These are phyloP conservation scores for Ichneumoninae sp. DNA, from an alignment of 2,888 invertebrate genomes.

Conservation along the genomic window DNA sequence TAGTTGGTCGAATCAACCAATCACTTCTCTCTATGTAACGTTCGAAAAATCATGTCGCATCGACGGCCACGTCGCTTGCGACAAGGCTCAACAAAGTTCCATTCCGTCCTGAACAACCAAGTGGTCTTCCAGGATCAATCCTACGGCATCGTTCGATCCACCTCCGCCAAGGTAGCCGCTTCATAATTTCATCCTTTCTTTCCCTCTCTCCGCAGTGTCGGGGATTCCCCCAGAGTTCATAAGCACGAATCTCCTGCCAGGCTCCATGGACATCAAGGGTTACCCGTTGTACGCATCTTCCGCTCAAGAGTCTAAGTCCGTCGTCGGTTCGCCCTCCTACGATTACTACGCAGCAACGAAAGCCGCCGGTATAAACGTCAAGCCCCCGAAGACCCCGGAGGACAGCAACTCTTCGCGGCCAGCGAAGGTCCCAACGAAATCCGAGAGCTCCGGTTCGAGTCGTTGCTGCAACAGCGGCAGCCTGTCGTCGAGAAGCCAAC, in stretches of 20 bases:
- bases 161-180: no score
- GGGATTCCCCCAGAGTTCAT: slow-evolving; percentile 83
- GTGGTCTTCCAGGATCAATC: no score
- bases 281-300: slow-evolving; percentile 80
- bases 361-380: slow-evolving; percentile 83
- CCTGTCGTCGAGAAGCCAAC: slow-evolving; percentile 78
- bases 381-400: slow-evolving; percentile 86
- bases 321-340: slow-evolving; percentile 80
- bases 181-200: neutral
- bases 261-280: slow-evolving; percentile 81
- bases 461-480: slow-evolving; percentile 83
- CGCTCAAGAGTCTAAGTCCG: slow-evolving; percentile 80
- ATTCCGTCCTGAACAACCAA: no score
- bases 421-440: slow-evolving; percentile 78
- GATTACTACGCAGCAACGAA: slow-evolving; percentile 80
- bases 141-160: no score
- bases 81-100: no score
- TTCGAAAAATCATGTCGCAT: no score
- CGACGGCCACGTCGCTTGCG: no score
- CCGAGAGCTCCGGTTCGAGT: slow-evolving; percentile 81
- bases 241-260: slow-evolving; percentile 81
- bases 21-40: no score
- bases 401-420: slow-evolving; percentile 76
- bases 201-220: slow-evolving; percentile 74
- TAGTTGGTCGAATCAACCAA: no score